These are phyloP conservation scores for Rhagonycha lutea DNA, from an alignment of 2,888 invertebrate genomes.

Conservation along the genomic window DNA sequence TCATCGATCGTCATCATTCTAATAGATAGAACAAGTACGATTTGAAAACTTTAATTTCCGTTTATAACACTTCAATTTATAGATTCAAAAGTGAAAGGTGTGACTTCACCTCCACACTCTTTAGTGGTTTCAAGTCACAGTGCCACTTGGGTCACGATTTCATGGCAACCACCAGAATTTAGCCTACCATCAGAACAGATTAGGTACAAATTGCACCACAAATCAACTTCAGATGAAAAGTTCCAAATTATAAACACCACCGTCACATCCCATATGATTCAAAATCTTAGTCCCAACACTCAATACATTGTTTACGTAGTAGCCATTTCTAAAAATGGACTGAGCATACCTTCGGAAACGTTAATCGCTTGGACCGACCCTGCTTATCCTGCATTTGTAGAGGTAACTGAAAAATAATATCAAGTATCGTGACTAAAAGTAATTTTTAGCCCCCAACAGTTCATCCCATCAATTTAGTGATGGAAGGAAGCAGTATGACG, in stretches of 20 bases:
- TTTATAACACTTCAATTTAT: constrained; percentile 7
- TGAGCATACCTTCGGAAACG: constrained; percentile 79
- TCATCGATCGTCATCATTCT: constrained; percentile 80
- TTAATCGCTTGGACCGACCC: constrained; percentile 87
- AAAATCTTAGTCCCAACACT: constrained; percentile 75
- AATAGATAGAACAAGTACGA: constrained; percentile 61
- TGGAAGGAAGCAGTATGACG: constrained; percentile 86
- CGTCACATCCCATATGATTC: constrained; percentile 72
- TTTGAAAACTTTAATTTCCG: not conserved
- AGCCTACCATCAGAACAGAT: constrained; percentile 79
- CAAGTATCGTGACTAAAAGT: not conserved
- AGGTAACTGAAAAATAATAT: constrained; percentile 60
- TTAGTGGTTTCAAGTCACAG: constrained; percentile 78
- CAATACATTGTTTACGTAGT: constrained; percentile 81
- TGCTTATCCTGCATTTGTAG: constrained; percentile 83
- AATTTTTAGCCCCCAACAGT: constrained; percentile 73
- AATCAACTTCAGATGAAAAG: constrained; percentile 65
- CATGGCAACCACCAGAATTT: constrained; percentile 86
- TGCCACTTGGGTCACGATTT: constrained; percentile 79
- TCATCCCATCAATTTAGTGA: constrained; percentile 80
- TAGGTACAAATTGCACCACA: constrained; percentile 73
- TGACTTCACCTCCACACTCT: constrained; percentile 82
- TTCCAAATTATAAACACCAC: constrained; percentile 67
- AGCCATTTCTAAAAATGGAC: constrained; percentile 70
- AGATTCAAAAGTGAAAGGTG: constrained; percentile 60